Evolutionary conservation across 1,140 invertebrate genomes (phyloP), one percentile per base, ranked within the genome.

Genomic region (Leptinotarsa texana): DNA sequence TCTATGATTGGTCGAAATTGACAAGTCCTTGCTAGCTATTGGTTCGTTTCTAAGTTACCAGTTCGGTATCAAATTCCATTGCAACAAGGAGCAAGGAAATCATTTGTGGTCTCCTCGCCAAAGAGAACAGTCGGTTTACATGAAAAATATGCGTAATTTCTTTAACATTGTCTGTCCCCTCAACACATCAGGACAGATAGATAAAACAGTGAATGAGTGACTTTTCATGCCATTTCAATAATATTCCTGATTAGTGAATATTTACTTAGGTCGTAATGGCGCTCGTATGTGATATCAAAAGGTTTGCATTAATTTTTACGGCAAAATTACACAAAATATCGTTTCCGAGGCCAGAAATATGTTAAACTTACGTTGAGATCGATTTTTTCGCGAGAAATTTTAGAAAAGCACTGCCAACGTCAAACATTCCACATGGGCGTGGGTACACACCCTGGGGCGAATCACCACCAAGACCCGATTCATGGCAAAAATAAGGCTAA

Each of bases 151-250:
- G 81, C 80, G 81, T 82, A 82, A 81, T 78, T 77, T 74, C 77
- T 74, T 74, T 74, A 74, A 74, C 63, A 76, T 77, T 79, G 73
- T 81, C 81, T 83, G 82, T 83, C 83, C 81, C 80, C 75, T 77
- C 73, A 80, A 72, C 78, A 79, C 73, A 77, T 75, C 78, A 83
- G 82, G 83, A 82, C 81, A 83, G 81, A 82, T 80, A 83, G 81
- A 82, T 81, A 81, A 81, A 79, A 81, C 80, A 84, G 83, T 84
- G 83, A 84, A 83, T 83, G 83, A 84, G 83, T 84, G 83, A 83
- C 79, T 81, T 80, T 82, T 82, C 77, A 83, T 83, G 82, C 83
- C 82, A 83, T 83, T 83, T 83, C 78, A 82, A 82, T 81, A 81
- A 75, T 76, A 80, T 81, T 82, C 83, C 81, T 82, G 80, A 79